A percentile compares a stretch with the other conserved stretches of the same genome.
Evolutionary conservation across 2,888 invertebrate genomes (phyloP).

Genomic region (Chorisops tibialis): DNA sequence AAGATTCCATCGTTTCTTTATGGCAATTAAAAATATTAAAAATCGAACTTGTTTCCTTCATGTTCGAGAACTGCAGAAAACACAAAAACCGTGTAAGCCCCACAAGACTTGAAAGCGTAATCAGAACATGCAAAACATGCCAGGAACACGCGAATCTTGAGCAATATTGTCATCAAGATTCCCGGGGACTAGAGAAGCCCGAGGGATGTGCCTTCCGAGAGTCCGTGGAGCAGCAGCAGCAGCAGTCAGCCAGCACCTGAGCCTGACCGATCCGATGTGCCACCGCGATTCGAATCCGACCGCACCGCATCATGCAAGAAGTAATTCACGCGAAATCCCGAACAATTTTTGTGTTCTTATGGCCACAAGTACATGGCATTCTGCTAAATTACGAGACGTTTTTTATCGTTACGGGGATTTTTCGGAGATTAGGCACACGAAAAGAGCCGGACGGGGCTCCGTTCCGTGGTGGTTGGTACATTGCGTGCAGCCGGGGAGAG

Average conservation of each 20-base stretch:
- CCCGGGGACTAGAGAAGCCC: neutral
- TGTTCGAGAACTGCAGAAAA: neutral
- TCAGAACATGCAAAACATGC: slow-evolving; percentile 26
- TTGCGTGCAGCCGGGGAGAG: slow-evolving; percentile 16
- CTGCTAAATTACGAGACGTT: slow-evolving; percentile 23
- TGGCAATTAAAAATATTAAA: slow-evolving; percentile 22
- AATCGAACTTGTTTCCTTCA: too few relatives aligned
- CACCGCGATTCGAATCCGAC: slow-evolving; percentile 23
- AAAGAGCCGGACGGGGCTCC: neutral
- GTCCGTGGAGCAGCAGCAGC: neutral
- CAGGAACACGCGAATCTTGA: slow-evolving; percentile 26
- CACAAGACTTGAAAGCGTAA: slow-evolving; percentile 26
- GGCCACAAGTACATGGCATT: slow-evolving; percentile 14
- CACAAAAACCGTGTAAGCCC: slow-evolving; percentile 21
- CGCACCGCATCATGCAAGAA: slow-evolving; percentile 23
- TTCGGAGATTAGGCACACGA: slow-evolving; percentile 28
- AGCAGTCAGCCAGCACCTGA: neutral
- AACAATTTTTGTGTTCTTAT: slow-evolving; percentile 12
- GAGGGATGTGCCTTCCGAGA: neutral
- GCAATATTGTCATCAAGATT: slow-evolving; percentile 27
- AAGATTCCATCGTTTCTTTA: slow-evolving; percentile 10
- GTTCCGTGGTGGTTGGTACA: neutral
- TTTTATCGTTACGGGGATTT: slow-evolving; percentile 26
- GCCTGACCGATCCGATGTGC: neutral
- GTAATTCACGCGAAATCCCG: slow-evolving; percentile 29